Evolutionary conservation across 2,113 vertebrate genomes (phyloP).

Genomic region (Ammodytes dubius): DNA sequence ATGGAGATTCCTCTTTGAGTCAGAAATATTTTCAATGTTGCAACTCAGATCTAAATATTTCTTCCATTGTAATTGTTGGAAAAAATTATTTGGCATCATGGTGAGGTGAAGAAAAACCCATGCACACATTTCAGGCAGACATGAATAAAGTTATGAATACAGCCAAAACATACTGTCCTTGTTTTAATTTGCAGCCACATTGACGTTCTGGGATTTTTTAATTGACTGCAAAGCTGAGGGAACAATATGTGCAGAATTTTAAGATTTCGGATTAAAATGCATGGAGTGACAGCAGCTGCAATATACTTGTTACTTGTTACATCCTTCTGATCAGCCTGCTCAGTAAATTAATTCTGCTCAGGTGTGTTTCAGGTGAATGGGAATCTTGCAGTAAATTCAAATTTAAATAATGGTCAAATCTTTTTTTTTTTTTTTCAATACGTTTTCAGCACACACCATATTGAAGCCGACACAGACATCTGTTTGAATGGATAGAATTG

Average conservation of each 20-base stretch:
- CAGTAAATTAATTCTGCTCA: neutral
- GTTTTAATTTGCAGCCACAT: neutral
- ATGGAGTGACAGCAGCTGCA: neutral
- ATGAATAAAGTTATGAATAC: neutral
- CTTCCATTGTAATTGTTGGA: neutral
- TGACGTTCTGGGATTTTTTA: neutral
- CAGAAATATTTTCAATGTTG: neutral
- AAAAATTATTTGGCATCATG: neutral
- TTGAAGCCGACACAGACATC: neutral
- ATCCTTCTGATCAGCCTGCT: neutral
- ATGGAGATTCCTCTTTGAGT: constrained; percentile 32
- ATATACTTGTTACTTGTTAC: neutral
- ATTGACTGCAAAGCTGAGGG: neutral
- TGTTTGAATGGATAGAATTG: neutral
- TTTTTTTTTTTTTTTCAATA: neutral
- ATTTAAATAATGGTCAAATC: neutral
- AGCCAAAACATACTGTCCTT: constrained; percentile 9
- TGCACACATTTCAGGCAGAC: neutral
- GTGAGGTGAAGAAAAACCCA: neutral
- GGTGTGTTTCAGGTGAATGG: constrained; percentile 3
- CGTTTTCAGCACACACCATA: neutral
- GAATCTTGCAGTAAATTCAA: neutral
- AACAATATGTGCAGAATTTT: neutral
- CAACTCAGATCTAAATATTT: neutral
- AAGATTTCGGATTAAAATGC: neutral